Base-by-base conservation (phyloP, 2,888 invertebrate genomes). In the Tridacna gigas region DNA sequence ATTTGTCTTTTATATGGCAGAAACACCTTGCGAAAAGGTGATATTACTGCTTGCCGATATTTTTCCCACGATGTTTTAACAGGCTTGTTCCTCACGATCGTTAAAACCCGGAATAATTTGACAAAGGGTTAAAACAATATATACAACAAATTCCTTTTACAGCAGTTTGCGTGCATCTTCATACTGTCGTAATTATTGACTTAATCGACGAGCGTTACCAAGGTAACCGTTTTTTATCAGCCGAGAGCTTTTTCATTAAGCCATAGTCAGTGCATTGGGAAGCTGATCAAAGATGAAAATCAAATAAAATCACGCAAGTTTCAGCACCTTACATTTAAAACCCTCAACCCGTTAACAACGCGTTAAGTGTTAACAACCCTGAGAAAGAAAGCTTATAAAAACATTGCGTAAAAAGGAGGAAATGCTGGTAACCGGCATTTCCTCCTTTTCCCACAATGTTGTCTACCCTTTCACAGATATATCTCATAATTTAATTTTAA, bases 171-270 rank as follows among this genome's bases (percentile, higher is more conserved):
- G 37, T 37, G 37, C 37, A 37, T 37, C 37, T 37, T 37, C 37
- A 4, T 37, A 4, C 37, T 37, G 37, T 37, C 37, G 37, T 37
- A 37, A 37, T 37, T 37, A 56, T 56, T 56, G 15, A 56, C 56
- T 20, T 20, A 51, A 71, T 71, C 47, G 71, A 71, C 25, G n/a
- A 11, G 11, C 22, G 47, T 71, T 25, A 51, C 51, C 51, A 71
- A 51, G 26, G 71, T 51, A 71, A 71, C 71, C 22, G 71, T 51
- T 48, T 37, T 71, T 71, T 51, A 71, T 71, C 71, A 51, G 15
- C 4, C 18, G 37, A 71, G 71, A 48, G 18, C 18, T 51, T 25
- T 47, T 71, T 71, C 71, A 71, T 71, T 71, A 71, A 48, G n/a
- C 15, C 51, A 13, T 25, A 22, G 48, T 48, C 18, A 25, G 71